Evolutionary conservation across 2,797 vertebrate genomes (phyloP).

Genomic region (Chiloscyllium punctatum): DNA sequence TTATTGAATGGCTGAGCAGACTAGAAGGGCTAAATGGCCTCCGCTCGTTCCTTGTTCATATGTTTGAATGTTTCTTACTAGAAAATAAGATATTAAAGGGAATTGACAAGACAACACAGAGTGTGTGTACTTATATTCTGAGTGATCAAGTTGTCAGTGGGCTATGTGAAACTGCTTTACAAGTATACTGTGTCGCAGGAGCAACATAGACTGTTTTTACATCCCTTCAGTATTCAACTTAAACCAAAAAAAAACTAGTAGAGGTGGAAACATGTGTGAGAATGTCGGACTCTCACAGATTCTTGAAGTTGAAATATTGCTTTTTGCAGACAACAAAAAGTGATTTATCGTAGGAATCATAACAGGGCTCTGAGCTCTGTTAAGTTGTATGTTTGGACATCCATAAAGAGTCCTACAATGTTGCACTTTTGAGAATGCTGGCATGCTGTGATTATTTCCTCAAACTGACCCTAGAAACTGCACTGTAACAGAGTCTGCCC

Average conservation of each 20-base stretch:
- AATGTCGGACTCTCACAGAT: neutral
- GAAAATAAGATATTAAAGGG: neutral
- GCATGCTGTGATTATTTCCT: constrained; percentile 18
- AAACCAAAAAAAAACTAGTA: no score
- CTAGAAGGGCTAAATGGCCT: no score
- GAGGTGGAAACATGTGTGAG: neutral
- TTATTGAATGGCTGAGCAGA: no score
- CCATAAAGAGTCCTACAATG: neutral
- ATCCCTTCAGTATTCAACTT: neutral
- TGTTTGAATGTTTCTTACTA: neutral
- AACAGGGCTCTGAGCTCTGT: neutral
- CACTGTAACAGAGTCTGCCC: neutral
- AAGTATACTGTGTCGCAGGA: neutral
- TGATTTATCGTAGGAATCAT: neutral
- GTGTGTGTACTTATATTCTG: neutral
- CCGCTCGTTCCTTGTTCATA: no score
- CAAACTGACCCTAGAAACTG: neutral
- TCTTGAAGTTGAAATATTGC: neutral
- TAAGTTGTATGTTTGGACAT: neutral
- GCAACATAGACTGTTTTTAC: neutral
- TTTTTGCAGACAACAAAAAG: neutral
- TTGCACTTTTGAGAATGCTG: neutral
- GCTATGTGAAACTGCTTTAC: neutral
- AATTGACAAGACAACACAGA: neutral
- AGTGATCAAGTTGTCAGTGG: neutral